A percentile compares a stretch with the other conserved stretches of the same genome.
phyloP scores from a whole-genome alignment of 1,140 invertebrate genomes.

The Drosophila repleta region DNA sequence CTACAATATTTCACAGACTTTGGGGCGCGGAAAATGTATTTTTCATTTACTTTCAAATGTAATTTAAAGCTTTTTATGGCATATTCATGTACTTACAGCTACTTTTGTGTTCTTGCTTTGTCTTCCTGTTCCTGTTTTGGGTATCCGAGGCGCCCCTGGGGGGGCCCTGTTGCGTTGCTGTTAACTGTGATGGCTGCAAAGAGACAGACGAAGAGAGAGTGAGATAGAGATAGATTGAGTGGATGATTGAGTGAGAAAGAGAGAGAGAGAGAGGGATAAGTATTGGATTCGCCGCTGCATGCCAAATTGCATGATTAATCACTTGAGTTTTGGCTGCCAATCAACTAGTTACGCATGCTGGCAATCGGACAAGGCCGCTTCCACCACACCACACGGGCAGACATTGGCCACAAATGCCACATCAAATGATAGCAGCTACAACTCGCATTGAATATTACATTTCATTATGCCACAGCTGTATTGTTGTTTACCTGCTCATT shows the following conservation, averaged over 20 bases:
- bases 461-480: constrained; percentile 5
- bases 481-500: constrained; percentile 56
- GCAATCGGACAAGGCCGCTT: constrained; percentile 27
- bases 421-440: constrained; percentile 18
- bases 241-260: constrained; percentile 12
- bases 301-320: constrained; percentile 78
- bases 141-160: constrained; percentile 73
- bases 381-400: not conserved
- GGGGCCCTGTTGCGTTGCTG: constrained; percentile 63
- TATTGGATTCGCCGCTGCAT: constrained; percentile 20
- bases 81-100: constrained; percentile 37
- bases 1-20: not conserved
- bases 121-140: constrained; percentile 36
- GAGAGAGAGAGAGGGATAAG: constrained; percentile 3
- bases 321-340: constrained; percentile 53
- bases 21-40: not conserved
- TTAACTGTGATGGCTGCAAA: constrained; percentile 65
- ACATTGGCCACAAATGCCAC: constrained; percentile 16
- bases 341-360: constrained; percentile 39
- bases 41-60: not conserved
- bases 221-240: not conserved
- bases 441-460: constrained; percentile 29
- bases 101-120: constrained; percentile 36
- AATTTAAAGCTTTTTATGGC: not conserved
- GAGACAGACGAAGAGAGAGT: constrained; percentile 10